These are phyloP conservation scores for Polyodon spathula DNA, from an alignment of 2,113 vertebrate genomes.

Conservation along the genomic window DNA sequence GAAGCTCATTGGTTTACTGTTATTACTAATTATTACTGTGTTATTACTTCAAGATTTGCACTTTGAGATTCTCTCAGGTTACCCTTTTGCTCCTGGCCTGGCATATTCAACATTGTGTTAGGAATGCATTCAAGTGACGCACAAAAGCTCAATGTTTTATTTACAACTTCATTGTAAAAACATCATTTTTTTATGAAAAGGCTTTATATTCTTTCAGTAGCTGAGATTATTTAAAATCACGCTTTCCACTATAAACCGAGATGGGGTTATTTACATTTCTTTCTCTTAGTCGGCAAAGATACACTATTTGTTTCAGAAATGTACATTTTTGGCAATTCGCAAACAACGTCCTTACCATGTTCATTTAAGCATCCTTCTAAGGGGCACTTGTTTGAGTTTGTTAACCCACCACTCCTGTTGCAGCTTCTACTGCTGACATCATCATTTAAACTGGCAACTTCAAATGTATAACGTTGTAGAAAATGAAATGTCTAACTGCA, in stretches of 20 bases:
- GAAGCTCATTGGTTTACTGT: constrained; percentile 1
- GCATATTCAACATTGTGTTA: constrained; percentile 13
- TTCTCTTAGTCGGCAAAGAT: no score
- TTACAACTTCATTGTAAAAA: no score
- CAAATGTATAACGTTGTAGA: no score
- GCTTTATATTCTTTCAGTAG: constrained; percentile 11
- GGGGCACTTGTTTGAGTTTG: no score
- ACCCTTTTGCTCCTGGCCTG: constrained; percentile 19
- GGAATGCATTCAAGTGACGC: constrained; percentile 29
- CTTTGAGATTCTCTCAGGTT: constrained; percentile 23
- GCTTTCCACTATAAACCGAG: constrained; percentile 37
- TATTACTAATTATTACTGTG: not conserved
- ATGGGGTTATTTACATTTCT: constrained; percentile 52
- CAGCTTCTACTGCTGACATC: no score
- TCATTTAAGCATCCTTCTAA: no score
- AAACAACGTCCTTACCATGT: no score
- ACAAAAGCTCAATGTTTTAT: constrained; percentile 28
- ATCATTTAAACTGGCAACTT: no score
- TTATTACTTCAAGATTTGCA: constrained; percentile 28
- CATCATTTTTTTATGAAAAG: constrained; percentile 44
- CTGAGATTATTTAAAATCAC: constrained; percentile 12
- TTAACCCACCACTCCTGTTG: no score
- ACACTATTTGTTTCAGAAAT: no score
- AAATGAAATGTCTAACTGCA: no score
- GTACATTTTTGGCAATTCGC: no score